Conservation (phyloP, 2,113 vertebrate species). For the Thunnus thynnus region DNA sequence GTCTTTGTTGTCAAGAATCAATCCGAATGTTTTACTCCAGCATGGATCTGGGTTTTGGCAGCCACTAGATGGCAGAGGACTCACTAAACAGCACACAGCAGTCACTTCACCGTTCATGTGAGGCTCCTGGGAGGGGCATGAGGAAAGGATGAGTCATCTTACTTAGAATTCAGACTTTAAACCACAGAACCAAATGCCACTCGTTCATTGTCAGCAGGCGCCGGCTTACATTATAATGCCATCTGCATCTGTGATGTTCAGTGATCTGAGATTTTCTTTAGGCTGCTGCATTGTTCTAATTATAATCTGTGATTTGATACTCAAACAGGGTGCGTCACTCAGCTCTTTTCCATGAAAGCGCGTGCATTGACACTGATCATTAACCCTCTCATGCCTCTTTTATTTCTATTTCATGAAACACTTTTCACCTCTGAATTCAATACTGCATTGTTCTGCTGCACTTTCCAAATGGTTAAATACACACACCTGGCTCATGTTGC, state of each 20-base stretch:
- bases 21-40: neutral
- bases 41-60: neutral
- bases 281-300: constrained; percentile 58
- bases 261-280: constrained; percentile 47
- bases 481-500: constrained; percentile 23
- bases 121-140: constrained; percentile 52
- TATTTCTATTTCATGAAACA: neutral
- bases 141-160: constrained; percentile 76
- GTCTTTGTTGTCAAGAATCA: neutral
- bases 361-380: constrained; percentile 1
- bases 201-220: constrained; percentile 55
- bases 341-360: constrained; percentile 31
- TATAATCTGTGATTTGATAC: constrained; percentile 55
- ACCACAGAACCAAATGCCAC: constrained; percentile 47
- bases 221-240: constrained; percentile 32
- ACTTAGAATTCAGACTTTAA: constrained; percentile 70
- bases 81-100: constrained; percentile 8
- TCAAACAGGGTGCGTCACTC: neutral
- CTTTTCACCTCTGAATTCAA: constrained; percentile 6
- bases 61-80: constrained; percentile 73
- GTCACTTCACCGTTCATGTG: constrained; percentile 45
- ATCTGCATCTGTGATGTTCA: constrained; percentile 51
- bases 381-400: constrained; percentile 6
- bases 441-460: neutral
- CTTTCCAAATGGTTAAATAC: constrained; percentile 1